These are phyloP conservation scores for Chaetogeoica ovagalla DNA, from an alignment of 2,888 invertebrate genomes.

Conservation along the genomic window DNA sequence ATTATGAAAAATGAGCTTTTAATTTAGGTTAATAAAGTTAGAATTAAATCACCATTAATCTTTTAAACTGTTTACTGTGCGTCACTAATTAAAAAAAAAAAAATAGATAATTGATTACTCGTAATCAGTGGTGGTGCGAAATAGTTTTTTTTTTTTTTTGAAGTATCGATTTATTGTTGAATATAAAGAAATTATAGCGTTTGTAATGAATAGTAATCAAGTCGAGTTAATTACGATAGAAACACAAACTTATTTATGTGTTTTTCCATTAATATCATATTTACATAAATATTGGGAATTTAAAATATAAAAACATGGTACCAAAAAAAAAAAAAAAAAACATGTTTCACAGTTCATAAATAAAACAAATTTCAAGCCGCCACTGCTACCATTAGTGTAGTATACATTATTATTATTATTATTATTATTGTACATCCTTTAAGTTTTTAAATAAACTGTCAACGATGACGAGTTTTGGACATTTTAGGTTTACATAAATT, in stretches of 20 bases:
- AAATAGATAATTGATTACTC: constrained; percentile 27
- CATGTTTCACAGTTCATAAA: not conserved
- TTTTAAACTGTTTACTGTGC: constrained; percentile 33
- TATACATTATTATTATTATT: constrained; percentile 29
- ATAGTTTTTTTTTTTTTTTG: constrained; percentile 9
- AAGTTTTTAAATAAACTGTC: not conserved
- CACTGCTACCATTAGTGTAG: constrained; percentile 29
- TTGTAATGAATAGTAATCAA: not conserved
- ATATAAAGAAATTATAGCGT: not conserved
- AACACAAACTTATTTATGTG: not conserved
- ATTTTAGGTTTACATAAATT: constrained; percentile 23
- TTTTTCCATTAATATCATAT: not conserved
- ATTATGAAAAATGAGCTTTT: constrained; percentile 14
- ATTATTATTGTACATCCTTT: constrained; percentile 25
- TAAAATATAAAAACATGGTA: not conserved
- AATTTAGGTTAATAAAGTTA: constrained; percentile 10
- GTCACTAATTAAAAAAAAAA: constrained; percentile 7
- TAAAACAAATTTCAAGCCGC: not conserved
- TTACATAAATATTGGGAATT: not conserved
- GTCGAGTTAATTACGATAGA: not conserved
- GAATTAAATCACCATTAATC: constrained; percentile 8
- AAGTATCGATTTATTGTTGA: not conserved
- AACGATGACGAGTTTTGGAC: not conserved
- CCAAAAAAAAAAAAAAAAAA: not conserved
- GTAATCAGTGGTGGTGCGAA: constrained; percentile 11